A percentile compares a stretch with the other conserved stretches of the same genome.
Conservation (phyloP, 2,797 vertebrate genomes). For the Lutjanus argentimaculatus region DNA sequence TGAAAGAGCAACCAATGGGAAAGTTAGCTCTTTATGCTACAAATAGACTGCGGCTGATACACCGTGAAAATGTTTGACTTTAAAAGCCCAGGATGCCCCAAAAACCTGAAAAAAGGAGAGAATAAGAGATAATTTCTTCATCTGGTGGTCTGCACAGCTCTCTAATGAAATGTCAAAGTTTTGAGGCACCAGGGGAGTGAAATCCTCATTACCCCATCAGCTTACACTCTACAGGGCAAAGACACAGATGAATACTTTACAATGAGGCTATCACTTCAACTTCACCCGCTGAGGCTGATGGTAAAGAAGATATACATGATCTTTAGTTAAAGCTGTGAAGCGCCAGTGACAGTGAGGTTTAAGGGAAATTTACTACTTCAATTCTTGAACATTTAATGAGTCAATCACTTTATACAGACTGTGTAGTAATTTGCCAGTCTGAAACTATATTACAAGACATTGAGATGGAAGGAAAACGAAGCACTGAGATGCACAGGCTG, state of each 20-base stretch:
- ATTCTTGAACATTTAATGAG: slow-evolving; percentile 43
- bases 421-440: slow-evolving; percentile 35
- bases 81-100: not conserved
- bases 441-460: slow-evolving; percentile 39
- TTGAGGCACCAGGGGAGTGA: slow-evolving; percentile 19
- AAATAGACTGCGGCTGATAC: slow-evolving; percentile 27
- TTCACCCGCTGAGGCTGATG: slow-evolving; percentile 20
- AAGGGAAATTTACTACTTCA: slow-evolving; percentile 24
- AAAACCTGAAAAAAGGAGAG: not conserved
- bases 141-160: slow-evolving; percentile 22
- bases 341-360: slow-evolving; percentile 11
- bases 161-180: slow-evolving; percentile 49
- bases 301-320: slow-evolving; percentile 23
- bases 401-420: slow-evolving; percentile 21
- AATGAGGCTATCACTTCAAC: slow-evolving; percentile 20
- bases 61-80: slow-evolving; percentile 12
- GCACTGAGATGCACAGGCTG: slow-evolving; percentile 17
- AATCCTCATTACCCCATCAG: slow-evolving; percentile 26
- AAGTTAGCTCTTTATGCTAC: slow-evolving; percentile 34
- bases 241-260: slow-evolving; percentile 42
- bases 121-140: slow-evolving; percentile 33
- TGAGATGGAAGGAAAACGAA: slow-evolving; percentile 33
- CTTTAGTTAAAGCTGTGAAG: slow-evolving; percentile 18
- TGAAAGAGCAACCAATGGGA: slow-evolving; percentile 17
- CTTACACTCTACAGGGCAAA: slow-evolving; percentile 27